Conservation (phyloP, 2,888 invertebrate species). For the Monoplex corrugatus region DNA sequence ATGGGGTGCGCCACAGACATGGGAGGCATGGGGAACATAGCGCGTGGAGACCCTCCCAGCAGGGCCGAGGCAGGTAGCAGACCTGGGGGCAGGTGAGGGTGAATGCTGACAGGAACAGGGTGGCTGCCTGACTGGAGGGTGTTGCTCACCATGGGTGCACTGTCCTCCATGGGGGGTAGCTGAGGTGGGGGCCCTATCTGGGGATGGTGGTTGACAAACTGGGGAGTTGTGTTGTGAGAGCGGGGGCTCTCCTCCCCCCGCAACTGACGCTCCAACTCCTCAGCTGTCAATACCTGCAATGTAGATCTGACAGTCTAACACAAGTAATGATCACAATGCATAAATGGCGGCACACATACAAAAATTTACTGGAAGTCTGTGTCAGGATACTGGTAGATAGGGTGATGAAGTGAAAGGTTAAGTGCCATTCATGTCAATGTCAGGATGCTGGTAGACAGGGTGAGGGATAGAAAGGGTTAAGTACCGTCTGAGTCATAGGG, state of each 20-base stretch:
- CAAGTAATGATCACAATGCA: too few species aligned
- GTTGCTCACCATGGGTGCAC: not conserved
- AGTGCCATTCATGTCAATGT: too few species aligned
- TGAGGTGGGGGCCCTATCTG: slow-evolving; percentile 52
- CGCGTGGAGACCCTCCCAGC: not conserved
- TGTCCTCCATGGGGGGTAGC: slow-evolving; percentile 47
- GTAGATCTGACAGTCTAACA: not conserved
- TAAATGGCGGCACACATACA: too few species aligned
- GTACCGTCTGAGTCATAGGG: too few species aligned
- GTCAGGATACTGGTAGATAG: too few species aligned
- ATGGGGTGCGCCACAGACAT: slow-evolving; percentile 34
- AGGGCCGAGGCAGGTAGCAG: slow-evolving; percentile 38
- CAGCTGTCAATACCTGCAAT: slow-evolving; percentile 70
- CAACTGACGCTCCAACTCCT: slow-evolving; percentile 76
- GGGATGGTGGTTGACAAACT: slow-evolving; percentile 50
- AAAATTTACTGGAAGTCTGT: too few species aligned
- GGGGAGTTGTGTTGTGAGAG: slow-evolving; percentile 40
- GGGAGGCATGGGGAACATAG: slow-evolving; percentile 42
- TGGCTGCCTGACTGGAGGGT: not conserved
- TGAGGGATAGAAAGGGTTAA: too few species aligned
- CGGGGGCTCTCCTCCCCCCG: slow-evolving; percentile 65
- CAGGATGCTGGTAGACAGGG: too few species aligned
- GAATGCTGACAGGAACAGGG: not conserved
- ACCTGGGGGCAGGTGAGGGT: slow-evolving; percentile 34
- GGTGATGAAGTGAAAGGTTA: too few species aligned